These are phyloP conservation scores for Hecatera dysodea DNA, from an alignment of 2,888 invertebrate species.

Conservation along the genomic window DNA sequence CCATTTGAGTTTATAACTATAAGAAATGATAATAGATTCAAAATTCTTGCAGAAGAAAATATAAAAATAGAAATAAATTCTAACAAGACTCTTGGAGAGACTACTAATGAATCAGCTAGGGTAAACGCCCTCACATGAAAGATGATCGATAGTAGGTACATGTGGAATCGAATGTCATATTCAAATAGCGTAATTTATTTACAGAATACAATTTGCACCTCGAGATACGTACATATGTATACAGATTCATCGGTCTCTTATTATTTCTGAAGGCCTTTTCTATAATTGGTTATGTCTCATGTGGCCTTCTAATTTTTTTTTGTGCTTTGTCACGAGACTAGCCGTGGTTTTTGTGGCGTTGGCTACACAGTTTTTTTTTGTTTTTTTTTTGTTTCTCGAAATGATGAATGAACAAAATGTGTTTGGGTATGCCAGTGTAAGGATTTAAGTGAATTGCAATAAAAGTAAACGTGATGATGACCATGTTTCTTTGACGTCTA, in stretches of 20 bases:
- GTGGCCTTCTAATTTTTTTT: constrained; percentile 53
- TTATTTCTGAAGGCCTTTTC: constrained; percentile 34
- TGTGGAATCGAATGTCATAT: constrained; percentile 28
- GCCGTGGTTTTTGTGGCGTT: constrained; percentile 31
- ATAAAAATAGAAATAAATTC: not conserved
- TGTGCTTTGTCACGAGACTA: constrained; percentile 34
- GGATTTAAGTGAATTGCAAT: not conserved
- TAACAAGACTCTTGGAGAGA: not conserved
- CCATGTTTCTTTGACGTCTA: not conserved
- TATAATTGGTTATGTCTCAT: constrained; percentile 26
- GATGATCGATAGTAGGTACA: constrained; percentile 9
- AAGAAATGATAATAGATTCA: too few species aligned
- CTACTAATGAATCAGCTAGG: constrained; percentile 8
- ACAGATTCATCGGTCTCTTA: constrained; percentile 19
- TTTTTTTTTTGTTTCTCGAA: constrained; percentile 13
- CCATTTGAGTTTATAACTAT: too few species aligned
- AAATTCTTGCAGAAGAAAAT: not conserved
- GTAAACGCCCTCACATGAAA: constrained; percentile 33
- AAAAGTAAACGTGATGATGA: not conserved
- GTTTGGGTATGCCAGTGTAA: not conserved
- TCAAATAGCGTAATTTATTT: constrained; percentile 41
- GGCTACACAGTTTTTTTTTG: constrained; percentile 4
- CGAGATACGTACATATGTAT: too few species aligned
- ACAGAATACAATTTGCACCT: constrained; percentile 32
- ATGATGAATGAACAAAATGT: constrained; percentile 34